Percentiles rank a stretch among this genome's conserved stretches.
Conservation (phyloP, 2,113 vertebrate species). For the Haemorhous mexicanus region DNA sequence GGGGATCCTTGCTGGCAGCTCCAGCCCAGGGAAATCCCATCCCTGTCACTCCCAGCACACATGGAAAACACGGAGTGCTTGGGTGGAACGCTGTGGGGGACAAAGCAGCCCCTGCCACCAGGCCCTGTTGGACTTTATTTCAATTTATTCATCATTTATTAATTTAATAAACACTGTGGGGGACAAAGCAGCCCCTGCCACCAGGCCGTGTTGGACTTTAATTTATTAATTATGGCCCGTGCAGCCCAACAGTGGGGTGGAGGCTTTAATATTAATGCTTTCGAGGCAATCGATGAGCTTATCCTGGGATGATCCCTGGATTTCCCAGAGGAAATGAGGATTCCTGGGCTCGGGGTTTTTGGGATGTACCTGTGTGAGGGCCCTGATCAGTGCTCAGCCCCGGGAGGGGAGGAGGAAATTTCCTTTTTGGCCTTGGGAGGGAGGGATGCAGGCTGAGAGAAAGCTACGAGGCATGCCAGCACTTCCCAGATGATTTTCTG, state of each 20-base stretch:
- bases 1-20: background rate
- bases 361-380: background rate
- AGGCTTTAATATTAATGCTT: background rate
- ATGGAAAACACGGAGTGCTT: background rate
- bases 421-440: background rate
- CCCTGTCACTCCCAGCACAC: fast-evolving
- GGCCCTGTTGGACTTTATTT: background rate
- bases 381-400: background rate
- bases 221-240: background rate
- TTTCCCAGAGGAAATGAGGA: background rate
- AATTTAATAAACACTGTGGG: too few relatives aligned
- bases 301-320: background rate
- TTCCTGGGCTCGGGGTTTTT: background rate
- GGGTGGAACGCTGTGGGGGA: background rate
- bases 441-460: background rate
- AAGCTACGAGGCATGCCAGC: background rate
- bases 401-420: background rate
- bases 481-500: background rate
- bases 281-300: background rate
- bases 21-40: fast-evolving
- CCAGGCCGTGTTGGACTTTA: background rate
- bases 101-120: background rate
- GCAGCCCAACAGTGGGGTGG: background rate
- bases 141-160: background rate
- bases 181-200: background rate